phyloP scores from a whole-genome alignment of 2,113 vertebrate species.

The Aegithalos caudatus region DNA sequence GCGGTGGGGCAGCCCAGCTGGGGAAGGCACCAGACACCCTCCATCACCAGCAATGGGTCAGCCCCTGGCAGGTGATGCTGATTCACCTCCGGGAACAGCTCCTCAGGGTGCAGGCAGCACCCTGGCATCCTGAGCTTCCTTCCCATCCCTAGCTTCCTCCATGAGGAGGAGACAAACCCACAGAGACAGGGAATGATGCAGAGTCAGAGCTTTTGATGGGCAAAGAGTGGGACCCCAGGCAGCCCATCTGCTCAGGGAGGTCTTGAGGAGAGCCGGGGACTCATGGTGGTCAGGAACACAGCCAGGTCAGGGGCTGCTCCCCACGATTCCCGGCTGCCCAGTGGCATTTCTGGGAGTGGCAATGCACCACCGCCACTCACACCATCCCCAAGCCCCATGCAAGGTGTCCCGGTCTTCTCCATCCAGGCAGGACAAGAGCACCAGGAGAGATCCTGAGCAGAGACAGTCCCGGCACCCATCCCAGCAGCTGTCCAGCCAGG shows the following conservation, averaged over 20 bases:
- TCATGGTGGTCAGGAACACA: accelerated
- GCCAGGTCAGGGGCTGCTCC: background rate
- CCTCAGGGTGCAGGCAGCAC: background rate
- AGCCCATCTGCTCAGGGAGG: background rate
- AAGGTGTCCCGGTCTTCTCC: background rate
- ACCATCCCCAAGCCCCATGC: accelerated
- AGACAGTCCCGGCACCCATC: background rate
- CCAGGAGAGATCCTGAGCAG: background rate
- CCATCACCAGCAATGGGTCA: accelerated
- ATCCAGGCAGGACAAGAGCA: background rate
- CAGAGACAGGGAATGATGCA: background rate
- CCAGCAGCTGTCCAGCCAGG: accelerated
- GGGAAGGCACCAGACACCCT: background rate
- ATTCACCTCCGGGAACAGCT: background rate
- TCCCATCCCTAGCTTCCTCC: background rate
- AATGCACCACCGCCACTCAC: accelerated
- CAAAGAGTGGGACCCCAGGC: background rate
- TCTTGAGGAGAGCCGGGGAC: background rate
- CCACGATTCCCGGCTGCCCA: background rate
- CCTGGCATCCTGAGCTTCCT: background rate
- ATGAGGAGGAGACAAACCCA: background rate
- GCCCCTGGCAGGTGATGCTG: background rate
- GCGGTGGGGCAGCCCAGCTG: background rate
- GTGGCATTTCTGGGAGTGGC: background rate
- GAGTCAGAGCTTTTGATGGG: background rate